Evolutionary conservation across 2,888 invertebrate genomes (phyloP).

Genomic region (Caenorhabditis macrosperma): DNA sequence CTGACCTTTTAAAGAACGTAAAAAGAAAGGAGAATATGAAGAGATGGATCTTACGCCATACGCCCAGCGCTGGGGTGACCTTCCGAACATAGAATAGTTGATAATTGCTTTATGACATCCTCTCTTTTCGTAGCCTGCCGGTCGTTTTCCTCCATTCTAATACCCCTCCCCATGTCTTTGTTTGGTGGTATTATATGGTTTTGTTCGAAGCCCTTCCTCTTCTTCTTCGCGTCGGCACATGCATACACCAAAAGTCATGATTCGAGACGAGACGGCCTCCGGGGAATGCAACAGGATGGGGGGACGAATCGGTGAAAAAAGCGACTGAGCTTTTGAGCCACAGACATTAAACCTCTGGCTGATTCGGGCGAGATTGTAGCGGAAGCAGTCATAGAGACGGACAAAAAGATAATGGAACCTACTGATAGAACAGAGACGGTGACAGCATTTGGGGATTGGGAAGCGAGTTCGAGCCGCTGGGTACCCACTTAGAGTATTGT

Average conservation of each 20-base stretch:
- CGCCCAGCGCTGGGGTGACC: background rate
- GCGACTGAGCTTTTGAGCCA: background rate
- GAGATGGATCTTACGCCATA: background rate
- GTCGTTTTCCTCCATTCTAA: background rate
- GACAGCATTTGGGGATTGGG: too few species aligned
- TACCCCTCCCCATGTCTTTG: constrained; percentile 2
- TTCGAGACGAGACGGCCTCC: constrained; percentile 25
- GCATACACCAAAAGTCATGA: constrained; percentile 46
- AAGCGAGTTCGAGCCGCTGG: too few species aligned
- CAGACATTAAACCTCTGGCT: background rate
- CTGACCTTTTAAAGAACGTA: background rate
- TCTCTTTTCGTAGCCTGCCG: background rate
- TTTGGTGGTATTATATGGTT: constrained; percentile 48
- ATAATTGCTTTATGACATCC: constrained; percentile 46
- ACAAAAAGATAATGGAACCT: background rate
- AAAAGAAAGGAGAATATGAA: background rate
- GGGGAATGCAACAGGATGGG: constrained; percentile 23
- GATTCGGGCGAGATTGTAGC: constrained; percentile 16
- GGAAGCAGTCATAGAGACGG: background rate
- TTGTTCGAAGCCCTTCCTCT: constrained; percentile 25
- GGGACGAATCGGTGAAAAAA: background rate
- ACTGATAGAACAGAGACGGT: background rate
- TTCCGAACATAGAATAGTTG: constrained; percentile 14
- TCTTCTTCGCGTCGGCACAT: background rate
- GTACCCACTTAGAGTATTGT: too few species aligned